These are phyloP conservation scores for western clawed frog (Xenopus tropicalis) DNA, from an alignment of 2,113 vertebrate species.

Conservation along the genomic window DNA sequence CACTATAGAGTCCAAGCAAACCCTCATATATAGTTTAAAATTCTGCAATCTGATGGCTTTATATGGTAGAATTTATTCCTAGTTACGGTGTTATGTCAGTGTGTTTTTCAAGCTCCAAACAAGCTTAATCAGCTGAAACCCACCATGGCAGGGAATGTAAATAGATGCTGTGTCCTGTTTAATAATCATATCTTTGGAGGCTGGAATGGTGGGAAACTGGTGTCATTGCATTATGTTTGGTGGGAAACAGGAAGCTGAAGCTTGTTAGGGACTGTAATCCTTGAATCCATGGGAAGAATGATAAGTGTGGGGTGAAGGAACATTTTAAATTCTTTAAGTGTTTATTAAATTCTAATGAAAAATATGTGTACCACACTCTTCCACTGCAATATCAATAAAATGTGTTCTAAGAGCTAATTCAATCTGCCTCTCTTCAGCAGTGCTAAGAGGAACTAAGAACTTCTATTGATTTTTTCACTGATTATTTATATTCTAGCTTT, in stretches of 20 bases:
- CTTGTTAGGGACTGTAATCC: neutral
- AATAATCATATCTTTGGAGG: conserved; percentile 1
- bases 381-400: too few relatives aligned
- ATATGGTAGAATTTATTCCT: too few relatives aligned
- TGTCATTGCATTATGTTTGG: neutral
- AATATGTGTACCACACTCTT: too few relatives aligned
- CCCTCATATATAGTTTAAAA: too few relatives aligned
- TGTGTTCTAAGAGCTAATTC: too few relatives aligned
- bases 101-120: neutral
- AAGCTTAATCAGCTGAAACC: neutral
- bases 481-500: too few relatives aligned
- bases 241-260: conserved; percentile 3
- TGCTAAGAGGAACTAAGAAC: too few relatives aligned
- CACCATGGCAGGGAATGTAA: neutral
- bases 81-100: neutral
- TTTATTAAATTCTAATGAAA: too few relatives aligned
- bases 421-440: too few relatives aligned
- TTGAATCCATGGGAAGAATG: neutral
- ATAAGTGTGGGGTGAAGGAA: neutral
- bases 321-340: neutral
- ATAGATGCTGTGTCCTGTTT: conserved; percentile 1
- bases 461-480: too few relatives aligned
- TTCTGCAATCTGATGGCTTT: too few relatives aligned
- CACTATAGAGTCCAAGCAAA: too few relatives aligned
- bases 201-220: neutral